Percentiles rank a stretch among this genome's conserved stretches.
Evolutionary conservation across 2,113 vertebrate genomes (phyloP).

Genomic region (Chrysemys picta): DNA sequence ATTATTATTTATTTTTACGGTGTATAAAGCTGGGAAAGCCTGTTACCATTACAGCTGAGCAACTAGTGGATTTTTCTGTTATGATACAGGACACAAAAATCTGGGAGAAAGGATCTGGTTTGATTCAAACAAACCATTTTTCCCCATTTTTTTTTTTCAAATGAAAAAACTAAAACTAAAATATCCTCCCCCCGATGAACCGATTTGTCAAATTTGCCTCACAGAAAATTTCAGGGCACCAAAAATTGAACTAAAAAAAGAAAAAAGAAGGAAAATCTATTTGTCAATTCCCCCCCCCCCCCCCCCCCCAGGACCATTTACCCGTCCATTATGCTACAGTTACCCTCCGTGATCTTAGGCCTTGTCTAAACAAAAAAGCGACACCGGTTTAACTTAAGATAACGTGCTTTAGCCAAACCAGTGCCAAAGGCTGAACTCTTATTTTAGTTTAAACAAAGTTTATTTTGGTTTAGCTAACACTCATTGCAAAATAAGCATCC

Average conservation of each 20-base stretch:
- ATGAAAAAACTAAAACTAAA: neutral
- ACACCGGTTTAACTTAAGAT: neutral
- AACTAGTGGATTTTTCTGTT: neutral
- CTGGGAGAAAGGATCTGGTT: neutral
- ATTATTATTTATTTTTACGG: neutral
- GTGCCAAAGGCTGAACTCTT: neutral
- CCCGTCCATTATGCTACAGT: neutral
- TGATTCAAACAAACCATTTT: neutral
- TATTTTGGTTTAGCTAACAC: neutral
- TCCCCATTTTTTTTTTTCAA: too few relatives aligned
- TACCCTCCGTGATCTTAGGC: neutral
- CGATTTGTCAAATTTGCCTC: neutral
- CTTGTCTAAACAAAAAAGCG: neutral
- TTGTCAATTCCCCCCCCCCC: too few relatives aligned
- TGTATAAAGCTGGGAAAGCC: neutral
- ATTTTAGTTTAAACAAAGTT: neutral
- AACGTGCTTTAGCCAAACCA: neutral
- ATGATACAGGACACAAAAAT: neutral
- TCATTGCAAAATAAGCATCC: neutral
- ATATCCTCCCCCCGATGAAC: neutral
- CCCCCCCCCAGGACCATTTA: neutral
- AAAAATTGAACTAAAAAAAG: neutral
- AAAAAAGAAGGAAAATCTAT: neutral
- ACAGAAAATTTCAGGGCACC: neutral
- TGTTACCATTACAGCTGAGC: neutral